These are phyloP conservation scores for Malaclemys terrapin DNA, from an alignment of 2,113 vertebrate genomes.

Conservation along the genomic window DNA sequence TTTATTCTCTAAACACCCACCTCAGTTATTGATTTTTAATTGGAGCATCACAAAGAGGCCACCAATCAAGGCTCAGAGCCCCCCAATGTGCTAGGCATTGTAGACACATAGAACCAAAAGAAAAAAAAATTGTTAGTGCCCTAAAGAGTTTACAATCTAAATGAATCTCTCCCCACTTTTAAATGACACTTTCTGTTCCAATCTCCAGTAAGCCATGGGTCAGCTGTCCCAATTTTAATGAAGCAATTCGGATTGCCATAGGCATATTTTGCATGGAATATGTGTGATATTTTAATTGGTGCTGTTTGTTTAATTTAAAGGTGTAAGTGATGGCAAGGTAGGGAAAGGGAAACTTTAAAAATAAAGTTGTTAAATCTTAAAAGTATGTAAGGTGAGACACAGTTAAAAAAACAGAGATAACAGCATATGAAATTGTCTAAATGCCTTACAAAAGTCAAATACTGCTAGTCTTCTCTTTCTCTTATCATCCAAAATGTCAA, in stretches of 20 bases:
- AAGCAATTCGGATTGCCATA: neutral
- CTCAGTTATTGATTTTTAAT: conserved; percentile 32
- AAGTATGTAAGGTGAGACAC: conserved; percentile 51
- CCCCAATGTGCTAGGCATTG: neutral
- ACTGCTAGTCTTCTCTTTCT: conserved; percentile 1
- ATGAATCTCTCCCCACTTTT: conserved; percentile 17
- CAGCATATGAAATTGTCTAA: conserved; percentile 37
- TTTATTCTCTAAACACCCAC: conserved; percentile 37
- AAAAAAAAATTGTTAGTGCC: neutral
- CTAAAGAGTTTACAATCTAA: neutral
- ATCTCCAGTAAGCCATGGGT: accelerated
- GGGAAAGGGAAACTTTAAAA: conserved; percentile 54
- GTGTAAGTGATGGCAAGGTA: conserved; percentile 48
- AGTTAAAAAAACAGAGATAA: conserved; percentile 49
- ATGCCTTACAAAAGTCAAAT: conserved; percentile 34
- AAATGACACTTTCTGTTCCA: neutral
- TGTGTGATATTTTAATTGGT: conserved; percentile 68
- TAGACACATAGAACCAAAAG: neutral
- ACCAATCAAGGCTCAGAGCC: neutral
- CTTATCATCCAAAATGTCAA: neutral
- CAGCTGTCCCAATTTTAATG: conserved; percentile 18
- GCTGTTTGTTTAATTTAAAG: conserved; percentile 70
- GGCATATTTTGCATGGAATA: neutral
- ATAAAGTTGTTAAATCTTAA: conserved; percentile 54
- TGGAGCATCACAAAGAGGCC: neutral